Evolutionary conservation across 2,113 vertebrate genomes (phyloP), one percentile per base, ranked within the genome.

Genomic region (Siniperca knerii): DNA sequence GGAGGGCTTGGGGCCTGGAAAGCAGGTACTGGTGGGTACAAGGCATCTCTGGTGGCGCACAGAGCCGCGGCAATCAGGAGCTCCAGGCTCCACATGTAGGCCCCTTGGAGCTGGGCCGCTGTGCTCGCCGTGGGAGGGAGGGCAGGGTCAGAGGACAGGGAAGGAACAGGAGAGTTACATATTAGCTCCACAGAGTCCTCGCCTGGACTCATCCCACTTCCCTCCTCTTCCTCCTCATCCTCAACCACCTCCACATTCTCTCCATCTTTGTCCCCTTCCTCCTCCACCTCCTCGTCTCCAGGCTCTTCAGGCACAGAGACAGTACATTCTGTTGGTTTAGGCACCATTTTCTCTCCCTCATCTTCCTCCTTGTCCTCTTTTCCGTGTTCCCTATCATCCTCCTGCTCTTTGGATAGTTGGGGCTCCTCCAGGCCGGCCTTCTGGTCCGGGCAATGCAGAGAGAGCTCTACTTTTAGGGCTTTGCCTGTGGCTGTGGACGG

Each of bases 21-120:
- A 7, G 58, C 74, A 15, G 88, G 88, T 42, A 72, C 37, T 23
- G 83, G 82, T 82, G 75, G 1, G 84, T 83, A 0, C 95, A 91
- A 88, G 79, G 96, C 91, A 96, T 96, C 94, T 96, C 97, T 86
- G 94, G 96, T 92, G 96, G 95, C 93, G 74, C 96, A 94, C 23
- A 98, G 92, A 76, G 97, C 95, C 0, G 98, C 98, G 0, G 97
- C 97, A 6, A 99, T 97, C 76, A 99, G 93, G 1, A 96, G 96
- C 66, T 99, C 97, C 95, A 99, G 92, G 76, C 97, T 98, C 1
- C 94, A 96, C 89, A 95, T 96, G 90, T 96, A 95, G 86, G 95
- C 94, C 15, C 93, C 95, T 40, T 95, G 90, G 11, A 91, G 93
- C 75, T 95, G 91, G 21, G 75, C 87, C 0, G 90, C 67, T 40